Percentiles rank a stretch among this genome's conserved stretches.
These are phyloP conservation scores for Cryptoprocta ferox DNA, from an alignment of 2,797 vertebrate species.

Conservation along the genomic window DNA sequence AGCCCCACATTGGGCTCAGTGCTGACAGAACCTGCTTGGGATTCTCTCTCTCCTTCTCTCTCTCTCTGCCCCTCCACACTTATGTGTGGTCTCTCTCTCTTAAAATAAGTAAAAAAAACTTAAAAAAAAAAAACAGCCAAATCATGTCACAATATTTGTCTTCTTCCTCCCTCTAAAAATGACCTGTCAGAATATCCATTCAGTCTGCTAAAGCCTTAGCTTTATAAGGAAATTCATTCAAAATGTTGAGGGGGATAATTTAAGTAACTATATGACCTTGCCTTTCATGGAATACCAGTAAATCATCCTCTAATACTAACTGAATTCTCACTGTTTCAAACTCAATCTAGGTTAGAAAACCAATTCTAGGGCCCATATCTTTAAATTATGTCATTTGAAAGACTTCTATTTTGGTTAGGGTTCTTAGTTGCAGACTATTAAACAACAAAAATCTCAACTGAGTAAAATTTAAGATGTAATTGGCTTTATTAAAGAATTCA, in stretches of 20 bases:
- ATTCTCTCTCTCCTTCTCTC: too few species aligned
- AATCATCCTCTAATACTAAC: background rate
- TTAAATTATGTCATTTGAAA: background rate
- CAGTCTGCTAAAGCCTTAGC: background rate
- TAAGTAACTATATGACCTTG: background rate
- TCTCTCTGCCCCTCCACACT: too few species aligned
- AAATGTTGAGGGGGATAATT: background rate
- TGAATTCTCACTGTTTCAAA: background rate
- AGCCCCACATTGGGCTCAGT: too few species aligned
- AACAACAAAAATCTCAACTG: background rate
- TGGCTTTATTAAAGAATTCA: background rate
- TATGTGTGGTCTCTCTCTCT: too few species aligned
- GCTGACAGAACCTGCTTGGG: too few species aligned
- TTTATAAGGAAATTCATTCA: slow-evolving; percentile 1
- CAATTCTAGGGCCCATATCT: background rate
- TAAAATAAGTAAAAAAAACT: too few species aligned
- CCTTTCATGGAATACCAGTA: background rate
- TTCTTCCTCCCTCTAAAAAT: background rate
- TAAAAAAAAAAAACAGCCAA: background rate
- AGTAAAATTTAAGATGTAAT: background rate
- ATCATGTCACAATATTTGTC: background rate
- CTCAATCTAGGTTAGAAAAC: background rate
- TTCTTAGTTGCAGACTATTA: background rate
- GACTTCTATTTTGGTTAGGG: background rate
- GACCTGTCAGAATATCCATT: background rate